A percentile compares a stretch with the other conserved stretches of the same genome.
These are phyloP conservation scores for Schizopygopsis pylzovi DNA, from an alignment of 2,797 vertebrate species.

Conservation along the genomic window DNA sequence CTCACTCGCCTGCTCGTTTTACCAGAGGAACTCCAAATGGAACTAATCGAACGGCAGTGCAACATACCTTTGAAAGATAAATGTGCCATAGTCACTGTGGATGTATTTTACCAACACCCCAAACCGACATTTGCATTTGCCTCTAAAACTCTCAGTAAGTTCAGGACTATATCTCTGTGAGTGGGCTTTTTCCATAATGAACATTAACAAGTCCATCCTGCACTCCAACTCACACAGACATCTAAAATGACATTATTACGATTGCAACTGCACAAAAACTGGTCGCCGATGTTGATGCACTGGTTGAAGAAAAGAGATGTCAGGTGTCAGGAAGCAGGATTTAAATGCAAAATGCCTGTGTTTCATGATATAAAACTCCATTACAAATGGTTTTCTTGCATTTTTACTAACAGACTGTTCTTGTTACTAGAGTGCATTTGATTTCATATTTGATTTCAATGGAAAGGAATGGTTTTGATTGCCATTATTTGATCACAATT, in stretches of 20 bases:
- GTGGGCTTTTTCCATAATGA: neutral
- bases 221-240: neutral
- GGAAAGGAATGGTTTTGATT: neutral
- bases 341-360: neutral
- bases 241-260: neutral
- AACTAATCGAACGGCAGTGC: neutral
- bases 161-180: neutral
- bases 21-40: neutral
- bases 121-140: neutral
- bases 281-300: neutral
- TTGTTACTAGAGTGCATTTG: neutral
- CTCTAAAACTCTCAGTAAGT: neutral
- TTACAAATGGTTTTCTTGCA: neutral
- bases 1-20: neutral
- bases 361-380: neutral
- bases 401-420: neutral
- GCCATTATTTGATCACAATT: neutral
- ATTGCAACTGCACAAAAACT: neutral
- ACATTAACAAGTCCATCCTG: neutral
- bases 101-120: neutral
- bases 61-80: neutral
- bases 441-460: no score
- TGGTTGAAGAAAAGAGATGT: neutral
- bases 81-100: neutral
- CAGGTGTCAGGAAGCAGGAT: neutral